A percentile compares a stretch with the other conserved stretches of the same genome.
Conservation (phyloP, 2,797 vertebrate genomes). For the Gallinago nigripennis region DNA sequence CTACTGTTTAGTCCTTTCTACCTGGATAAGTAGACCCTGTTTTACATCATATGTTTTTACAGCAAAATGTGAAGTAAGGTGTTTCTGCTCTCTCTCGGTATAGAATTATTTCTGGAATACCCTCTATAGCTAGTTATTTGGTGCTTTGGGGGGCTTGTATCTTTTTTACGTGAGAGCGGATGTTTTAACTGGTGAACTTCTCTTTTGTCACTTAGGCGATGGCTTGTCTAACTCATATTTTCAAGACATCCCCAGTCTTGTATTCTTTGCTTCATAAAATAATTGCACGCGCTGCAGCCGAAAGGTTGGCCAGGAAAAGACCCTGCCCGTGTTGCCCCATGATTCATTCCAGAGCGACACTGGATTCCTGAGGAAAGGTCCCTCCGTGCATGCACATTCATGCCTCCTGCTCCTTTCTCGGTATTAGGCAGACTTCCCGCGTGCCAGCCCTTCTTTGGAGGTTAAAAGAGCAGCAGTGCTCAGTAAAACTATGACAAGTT, state of each 20-base stretch:
- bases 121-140: background rate
- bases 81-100: background rate
- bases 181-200: background rate
- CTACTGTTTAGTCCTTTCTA: background rate
- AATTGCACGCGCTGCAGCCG: accelerated
- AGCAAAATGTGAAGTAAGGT: background rate
- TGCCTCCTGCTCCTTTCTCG: background rate
- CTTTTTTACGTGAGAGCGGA: background rate
- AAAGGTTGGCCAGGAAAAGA: background rate
- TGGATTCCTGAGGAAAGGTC: background rate
- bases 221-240: background rate
- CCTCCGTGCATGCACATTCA: background rate
- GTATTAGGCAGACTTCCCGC: background rate
- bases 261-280: background rate
- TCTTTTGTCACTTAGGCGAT: background rate
- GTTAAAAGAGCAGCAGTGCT: background rate
- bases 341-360: background rate
- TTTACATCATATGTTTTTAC: background rate
- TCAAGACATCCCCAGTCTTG: background rate
- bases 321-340: background rate
- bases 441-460: background rate
- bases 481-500: background rate
- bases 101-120: background rate
- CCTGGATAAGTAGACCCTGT: background rate
- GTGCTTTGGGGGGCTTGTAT: background rate